Evolutionary conservation across 2,888 invertebrate species (phyloP), one percentile per base, ranked within the genome.

Genomic region (Leucoma salicis): DNA sequence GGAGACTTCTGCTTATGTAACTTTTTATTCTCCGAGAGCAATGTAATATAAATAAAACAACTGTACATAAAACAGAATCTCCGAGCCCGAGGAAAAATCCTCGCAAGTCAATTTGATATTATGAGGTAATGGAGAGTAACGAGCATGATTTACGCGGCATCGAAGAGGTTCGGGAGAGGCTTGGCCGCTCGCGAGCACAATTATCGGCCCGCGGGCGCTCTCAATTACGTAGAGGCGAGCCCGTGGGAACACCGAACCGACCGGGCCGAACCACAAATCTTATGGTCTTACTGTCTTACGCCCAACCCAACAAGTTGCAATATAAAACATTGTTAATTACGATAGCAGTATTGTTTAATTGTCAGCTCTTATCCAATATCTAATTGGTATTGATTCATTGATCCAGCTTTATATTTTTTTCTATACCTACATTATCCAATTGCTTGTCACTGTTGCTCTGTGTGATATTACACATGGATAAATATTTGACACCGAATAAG

Each of bases 161-260:
- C 55, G 62, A 64, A 65, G 66, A 54, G 68, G 70, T 54, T 57
- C 58, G 54, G 65, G 69, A 66, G 59, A 64, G 61, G 65, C 64
- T 70, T 69, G 71, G 73, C 74, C 78, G 84, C 81, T 78, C 72
- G 78, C 74, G 73, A 76, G 78, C 82, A 80, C 88, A 85, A 86
- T 87, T 87, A 87, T 88, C 86, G 87, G 87, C 83, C 88, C 88
- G 84, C 85, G 77, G 88, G 86, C 86, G 84, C 88, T 82, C 88
- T 88, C 89, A 87, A 88, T 89, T 88, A 88, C 89, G 77, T 82
- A 76, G 77, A 83, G 89, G 83, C 74, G 80, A 77, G 74, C 89
- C 85, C 86, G 78, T 79, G 88, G 86, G 88, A 86, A 72, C 74
- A 75, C 80, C 74, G 71, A 66, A 63, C 70, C 76, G 69, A 65